Conservation (phyloP, 2,888 invertebrate species). For the Oxytorus armatus region DNA sequence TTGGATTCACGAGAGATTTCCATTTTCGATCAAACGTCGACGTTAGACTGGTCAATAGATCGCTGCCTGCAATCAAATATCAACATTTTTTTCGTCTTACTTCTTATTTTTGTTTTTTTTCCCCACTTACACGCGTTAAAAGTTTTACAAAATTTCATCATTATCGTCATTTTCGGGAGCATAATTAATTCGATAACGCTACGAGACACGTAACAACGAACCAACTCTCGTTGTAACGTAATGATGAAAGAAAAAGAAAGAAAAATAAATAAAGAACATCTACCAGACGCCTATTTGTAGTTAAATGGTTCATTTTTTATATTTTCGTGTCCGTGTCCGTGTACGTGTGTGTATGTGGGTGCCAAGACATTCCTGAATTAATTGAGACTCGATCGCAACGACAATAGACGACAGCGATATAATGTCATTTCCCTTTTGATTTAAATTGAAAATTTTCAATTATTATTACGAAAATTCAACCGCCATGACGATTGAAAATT, state of each 20-base stretch:
- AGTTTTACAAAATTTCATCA: too few species aligned
- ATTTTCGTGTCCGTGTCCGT: conserved; percentile 41
- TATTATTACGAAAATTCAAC: too few species aligned
- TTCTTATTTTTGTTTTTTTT: too few species aligned
- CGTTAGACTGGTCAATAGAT: conserved; percentile 93
- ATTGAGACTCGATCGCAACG: conserved; percentile 62
- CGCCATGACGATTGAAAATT: too few species aligned
- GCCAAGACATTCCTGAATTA: conserved; percentile 72
- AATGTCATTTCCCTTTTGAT: too few species aligned
- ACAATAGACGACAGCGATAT: conserved; percentile 62
- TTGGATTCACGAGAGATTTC: conserved; percentile 89
- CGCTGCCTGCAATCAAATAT: conserved; percentile 88
- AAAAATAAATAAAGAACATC: too few species aligned
- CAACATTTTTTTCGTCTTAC: too few species aligned
- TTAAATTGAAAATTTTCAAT: too few species aligned
- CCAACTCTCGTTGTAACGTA: conserved; percentile 58
- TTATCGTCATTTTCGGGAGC: too few species aligned
- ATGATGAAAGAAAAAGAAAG: conserved; percentile 38
- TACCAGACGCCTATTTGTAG: too few species aligned
- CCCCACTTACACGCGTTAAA: too few species aligned
- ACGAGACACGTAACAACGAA: conserved; percentile 45
- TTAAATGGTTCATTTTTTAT: too few species aligned
- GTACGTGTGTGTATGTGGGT: conserved; percentile 44
- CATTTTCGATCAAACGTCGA: conserved; percentile 94
- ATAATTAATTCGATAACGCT: conserved; percentile 53